A percentile compares a stretch with the other conserved stretches of the same genome.
Conservation (phyloP, 2,888 invertebrate species). For the Tenthredo notha region DNA sequence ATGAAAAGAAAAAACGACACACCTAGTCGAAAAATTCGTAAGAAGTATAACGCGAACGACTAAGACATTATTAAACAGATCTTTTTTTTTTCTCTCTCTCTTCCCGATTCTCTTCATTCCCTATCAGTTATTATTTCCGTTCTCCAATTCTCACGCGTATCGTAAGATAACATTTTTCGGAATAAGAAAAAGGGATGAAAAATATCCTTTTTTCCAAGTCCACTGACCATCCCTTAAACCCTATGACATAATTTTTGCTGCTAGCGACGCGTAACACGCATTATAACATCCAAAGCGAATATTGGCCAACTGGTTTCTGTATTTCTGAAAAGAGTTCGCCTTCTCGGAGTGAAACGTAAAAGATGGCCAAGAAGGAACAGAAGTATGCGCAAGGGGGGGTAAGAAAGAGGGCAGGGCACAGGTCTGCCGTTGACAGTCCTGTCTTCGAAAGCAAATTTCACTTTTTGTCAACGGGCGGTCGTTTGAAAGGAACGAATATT, state of each 20-base stretch:
- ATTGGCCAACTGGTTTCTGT: slow-evolving; percentile 28
- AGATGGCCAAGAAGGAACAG: slow-evolving; percentile 36
- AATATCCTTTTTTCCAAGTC: neutral
- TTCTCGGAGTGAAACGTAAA: slow-evolving; percentile 18
- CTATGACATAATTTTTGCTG: neutral
- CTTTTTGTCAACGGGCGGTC: slow-evolving; percentile 72
- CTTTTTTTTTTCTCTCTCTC: neutral
- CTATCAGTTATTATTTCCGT: neutral
- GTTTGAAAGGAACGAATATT: slow-evolving; percentile 76
- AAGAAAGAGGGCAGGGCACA: slow-evolving; percentile 24
- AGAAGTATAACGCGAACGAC: neutral
- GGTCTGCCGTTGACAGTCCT: slow-evolving; percentile 73
- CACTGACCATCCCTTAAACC: neutral
- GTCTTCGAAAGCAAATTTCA: slow-evolving; percentile 73
- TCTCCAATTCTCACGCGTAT: neutral
- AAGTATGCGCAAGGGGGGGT: slow-evolving; percentile 20
- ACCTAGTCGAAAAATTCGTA: neutral
- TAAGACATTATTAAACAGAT: neutral
- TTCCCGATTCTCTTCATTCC: neutral
- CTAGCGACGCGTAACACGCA: neutral
- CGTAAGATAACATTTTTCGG: neutral
- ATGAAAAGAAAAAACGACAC: neutral
- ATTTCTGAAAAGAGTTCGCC: slow-evolving; percentile 27
- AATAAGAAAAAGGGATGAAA: neutral
- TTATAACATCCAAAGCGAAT: neutral